These are phyloP conservation scores for Prosapia bicincta DNA, from an alignment of 2,888 invertebrate species.

Conservation along the genomic window DNA sequence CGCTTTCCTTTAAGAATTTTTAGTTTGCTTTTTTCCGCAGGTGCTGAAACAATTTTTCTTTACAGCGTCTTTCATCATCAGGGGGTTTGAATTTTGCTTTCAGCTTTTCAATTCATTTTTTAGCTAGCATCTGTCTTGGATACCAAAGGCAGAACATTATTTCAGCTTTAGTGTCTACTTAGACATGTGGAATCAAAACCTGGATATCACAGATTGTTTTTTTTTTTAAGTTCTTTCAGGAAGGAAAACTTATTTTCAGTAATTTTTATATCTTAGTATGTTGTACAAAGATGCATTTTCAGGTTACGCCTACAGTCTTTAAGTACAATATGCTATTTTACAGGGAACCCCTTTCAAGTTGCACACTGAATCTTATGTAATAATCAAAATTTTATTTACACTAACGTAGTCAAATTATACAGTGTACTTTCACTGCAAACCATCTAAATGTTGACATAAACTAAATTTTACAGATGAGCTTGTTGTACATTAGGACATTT, in stretches of 20 bases:
- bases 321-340: not conserved
- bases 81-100: not conserved
- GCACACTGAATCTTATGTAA: no score
- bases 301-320: not conserved
- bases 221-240: not conserved
- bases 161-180: not conserved
- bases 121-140: not conserved
- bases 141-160: not conserved
- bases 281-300: conserved; percentile 2
- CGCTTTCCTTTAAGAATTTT: no score
- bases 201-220: not conserved
- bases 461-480: no score
- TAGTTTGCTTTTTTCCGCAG: conserved; percentile 19
- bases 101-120: not conserved
- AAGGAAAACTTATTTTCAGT: not conserved
- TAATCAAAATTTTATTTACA: no score
- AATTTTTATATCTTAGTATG: not conserved
- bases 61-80: not conserved
- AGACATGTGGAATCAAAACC: not conserved
- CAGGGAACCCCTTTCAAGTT: not conserved
- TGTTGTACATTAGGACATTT: no score
- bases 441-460: no score
- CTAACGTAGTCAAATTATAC: no score
- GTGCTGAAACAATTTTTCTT: not conserved
- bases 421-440: no score